Evolutionary conservation across 2,888 invertebrate genomes (phyloP).

Genomic region (Pyrrhosoma nymphula): DNA sequence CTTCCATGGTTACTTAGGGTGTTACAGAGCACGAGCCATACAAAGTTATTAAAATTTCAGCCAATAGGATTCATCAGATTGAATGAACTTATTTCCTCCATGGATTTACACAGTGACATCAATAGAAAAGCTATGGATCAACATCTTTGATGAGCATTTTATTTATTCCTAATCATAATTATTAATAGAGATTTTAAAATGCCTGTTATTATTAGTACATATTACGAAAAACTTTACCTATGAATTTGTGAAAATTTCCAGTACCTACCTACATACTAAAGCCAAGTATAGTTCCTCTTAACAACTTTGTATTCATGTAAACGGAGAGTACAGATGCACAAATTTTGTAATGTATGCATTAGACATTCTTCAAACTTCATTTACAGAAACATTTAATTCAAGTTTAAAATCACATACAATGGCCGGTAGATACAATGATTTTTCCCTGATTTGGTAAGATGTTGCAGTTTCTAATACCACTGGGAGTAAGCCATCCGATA

Average conservation of each 20-base stretch:
- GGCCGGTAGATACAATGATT: too few species aligned
- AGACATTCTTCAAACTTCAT: neutral
- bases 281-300: neutral
- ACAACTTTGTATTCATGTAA: neutral
- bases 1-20: slow-evolving; percentile 2
- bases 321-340: neutral
- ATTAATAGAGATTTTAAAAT: neutral
- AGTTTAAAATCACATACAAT: too few species aligned
- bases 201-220: neutral
- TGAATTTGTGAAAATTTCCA: neutral
- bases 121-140: neutral
- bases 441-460: too few species aligned
- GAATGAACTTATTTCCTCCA: neutral
- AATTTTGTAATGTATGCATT: neutral
- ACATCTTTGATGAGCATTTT: neutral
- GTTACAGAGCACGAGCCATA: neutral
- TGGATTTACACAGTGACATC: neutral
- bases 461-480: neutral
- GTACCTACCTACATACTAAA: neutral
- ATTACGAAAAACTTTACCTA: neutral
- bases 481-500: neutral
- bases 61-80: neutral
- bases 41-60: neutral
- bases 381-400: neutral
- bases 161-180: neutral